Percentiles rank a stretch among this genome's conserved stretches.
phyloP scores from a whole-genome alignment of 37 sponge, comb jelly and placozoan genomes.

The Aphrocallistes beatrix region DNA sequence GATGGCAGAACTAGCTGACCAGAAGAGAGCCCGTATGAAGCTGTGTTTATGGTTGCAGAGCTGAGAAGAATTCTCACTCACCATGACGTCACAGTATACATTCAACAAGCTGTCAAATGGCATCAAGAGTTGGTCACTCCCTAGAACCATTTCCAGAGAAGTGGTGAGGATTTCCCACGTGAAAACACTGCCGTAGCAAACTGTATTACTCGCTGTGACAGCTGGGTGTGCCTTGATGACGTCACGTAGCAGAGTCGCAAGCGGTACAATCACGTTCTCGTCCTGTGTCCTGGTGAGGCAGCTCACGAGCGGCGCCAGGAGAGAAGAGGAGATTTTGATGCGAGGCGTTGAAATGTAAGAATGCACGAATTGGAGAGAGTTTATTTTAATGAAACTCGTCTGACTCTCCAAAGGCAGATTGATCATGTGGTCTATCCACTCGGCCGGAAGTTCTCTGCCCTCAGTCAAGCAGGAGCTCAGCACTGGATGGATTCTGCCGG shows the following conservation, averaged over 20 bases:
- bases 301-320: neutral
- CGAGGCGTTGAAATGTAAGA: neutral
- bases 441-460: neutral
- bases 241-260: neutral
- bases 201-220: neutral
- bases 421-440: neutral
- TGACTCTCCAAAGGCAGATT: neutral
- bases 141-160: neutral
- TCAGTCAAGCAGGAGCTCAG: neutral
- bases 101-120: neutral
- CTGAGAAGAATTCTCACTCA: neutral
- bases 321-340: neutral
- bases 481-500: neutral
- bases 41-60: neutral
- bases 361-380: neutral
- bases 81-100: neutral
- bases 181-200: neutral
- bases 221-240: conserved; percentile 17
- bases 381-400: neutral
- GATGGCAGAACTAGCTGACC: neutral
- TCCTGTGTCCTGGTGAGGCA: neutral
- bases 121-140: neutral
- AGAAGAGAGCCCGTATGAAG: neutral
- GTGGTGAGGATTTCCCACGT: neutral
- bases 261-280: neutral